Conservation (phyloP, 1,140 invertebrate species). For the Psilanteris sp. region DNA sequence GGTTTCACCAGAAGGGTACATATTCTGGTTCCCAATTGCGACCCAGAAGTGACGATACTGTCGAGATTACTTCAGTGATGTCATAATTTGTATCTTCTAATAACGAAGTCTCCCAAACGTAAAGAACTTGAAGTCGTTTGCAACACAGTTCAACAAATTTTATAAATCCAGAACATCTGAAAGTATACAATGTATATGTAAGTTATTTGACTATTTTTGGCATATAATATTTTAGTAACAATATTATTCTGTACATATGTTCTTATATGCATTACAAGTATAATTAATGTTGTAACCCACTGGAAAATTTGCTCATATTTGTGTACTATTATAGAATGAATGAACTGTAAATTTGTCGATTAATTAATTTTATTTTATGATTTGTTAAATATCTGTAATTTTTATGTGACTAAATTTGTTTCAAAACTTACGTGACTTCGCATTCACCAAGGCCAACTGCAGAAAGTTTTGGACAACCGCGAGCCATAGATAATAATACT, state of each 20-base stretch:
- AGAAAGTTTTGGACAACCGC: slow-evolving; percentile 68
- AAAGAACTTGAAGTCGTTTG: slow-evolving; percentile 69
- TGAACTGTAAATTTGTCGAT: no score
- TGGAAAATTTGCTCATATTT: no score
- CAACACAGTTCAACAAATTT: slow-evolving; percentile 72
- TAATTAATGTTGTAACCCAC: no score
- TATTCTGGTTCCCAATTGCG: slow-evolving; percentile 76
- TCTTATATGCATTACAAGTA: no score
- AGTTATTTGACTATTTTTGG: no score
- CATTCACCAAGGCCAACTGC: slow-evolving; percentile 76
- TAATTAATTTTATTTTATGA: no score
- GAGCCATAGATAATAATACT: slow-evolving; percentile 66
- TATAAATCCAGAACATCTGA: slow-evolving; percentile 72
- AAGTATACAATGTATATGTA: no score
- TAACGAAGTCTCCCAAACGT: slow-evolving; percentile 74
- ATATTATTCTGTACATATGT: no score
- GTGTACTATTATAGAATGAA: no score
- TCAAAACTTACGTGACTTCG: slow-evolving; percentile 71
- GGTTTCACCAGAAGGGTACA: slow-evolving; percentile 73
- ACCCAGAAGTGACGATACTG: slow-evolving; percentile 71
- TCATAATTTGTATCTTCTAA: slow-evolving; percentile 74
- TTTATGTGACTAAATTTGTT: neutral
- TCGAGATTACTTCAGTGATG: slow-evolving; percentile 59
- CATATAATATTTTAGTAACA: no score
- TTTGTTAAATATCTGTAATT: no score